Evolutionary conservation across 2,888 invertebrate species (phyloP).

Genomic region (Stenichneumon culpator): DNA sequence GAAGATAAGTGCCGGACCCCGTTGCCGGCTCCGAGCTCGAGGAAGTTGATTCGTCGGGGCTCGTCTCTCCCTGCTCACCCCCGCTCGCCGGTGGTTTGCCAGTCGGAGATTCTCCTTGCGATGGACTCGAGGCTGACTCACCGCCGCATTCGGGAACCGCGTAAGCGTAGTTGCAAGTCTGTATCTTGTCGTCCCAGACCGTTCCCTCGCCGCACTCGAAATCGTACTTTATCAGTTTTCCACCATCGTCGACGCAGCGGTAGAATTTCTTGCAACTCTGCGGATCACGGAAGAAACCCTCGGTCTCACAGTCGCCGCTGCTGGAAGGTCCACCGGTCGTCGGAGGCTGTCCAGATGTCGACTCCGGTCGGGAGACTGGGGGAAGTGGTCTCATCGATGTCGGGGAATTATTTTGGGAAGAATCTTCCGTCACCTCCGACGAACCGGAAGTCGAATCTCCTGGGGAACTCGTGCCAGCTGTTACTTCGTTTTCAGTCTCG

Average conservation of each 20-base stretch:
- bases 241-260: slow-evolving; percentile 89
- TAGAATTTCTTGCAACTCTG: slow-evolving; percentile 91
- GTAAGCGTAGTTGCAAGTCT: slow-evolving; percentile 88
- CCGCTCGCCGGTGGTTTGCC: slow-evolving; percentile 29
- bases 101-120: slow-evolving; percentile 10
- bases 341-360: neutral
- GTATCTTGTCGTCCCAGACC: slow-evolving; percentile 89
- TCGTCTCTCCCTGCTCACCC: neutral
- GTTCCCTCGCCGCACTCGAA: slow-evolving; percentile 89
- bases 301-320: slow-evolving; percentile 80
- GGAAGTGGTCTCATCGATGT: neutral
- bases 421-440: slow-evolving; percentile 6
- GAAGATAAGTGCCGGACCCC: neutral
- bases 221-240: slow-evolving; percentile 85
- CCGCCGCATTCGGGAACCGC: slow-evolving; percentile 83
- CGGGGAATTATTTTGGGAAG: neutral
- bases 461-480: slow-evolving; percentile 1
- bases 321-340: neutral
- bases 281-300: slow-evolving; percentile 90
- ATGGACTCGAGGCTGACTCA: slow-evolving; percentile 28
- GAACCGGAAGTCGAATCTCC: slow-evolving; percentile 20
- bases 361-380: neutral
- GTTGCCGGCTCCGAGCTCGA: neutral
- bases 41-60: slow-evolving; percentile 6
- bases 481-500: slow-evolving; percentile 9